Evolutionary conservation across 2,888 invertebrate species (phyloP), one percentile per base, ranked within the genome.

Genomic region (Anorthoa munda): DNA sequence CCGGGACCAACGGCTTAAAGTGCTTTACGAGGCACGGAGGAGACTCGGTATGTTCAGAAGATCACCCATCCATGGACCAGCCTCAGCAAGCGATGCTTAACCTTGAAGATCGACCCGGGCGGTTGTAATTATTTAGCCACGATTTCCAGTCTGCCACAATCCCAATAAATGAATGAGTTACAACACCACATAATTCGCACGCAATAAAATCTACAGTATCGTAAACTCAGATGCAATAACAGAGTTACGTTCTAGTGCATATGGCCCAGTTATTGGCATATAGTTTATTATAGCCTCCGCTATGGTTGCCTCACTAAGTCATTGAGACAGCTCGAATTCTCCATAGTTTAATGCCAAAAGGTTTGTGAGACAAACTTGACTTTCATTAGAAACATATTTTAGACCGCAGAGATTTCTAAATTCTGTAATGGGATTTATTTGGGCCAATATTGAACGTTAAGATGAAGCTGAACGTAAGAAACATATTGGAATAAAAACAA

Each of bases 291-390:
- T 51, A 72, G 45, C 21, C 55, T 58, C 21, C 17, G 48, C 64
- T 50, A 61, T 48, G 15, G 56, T 73, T 66, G 66, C 39, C 56
- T 59, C 56, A 48, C 63, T 72, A 58, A 67, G 64, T 70, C 83
- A 82, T 56, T 39, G 75, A 83, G 75, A 79, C 83, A 83, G 83
- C 58, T 83, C 56, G 15, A 60, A 70, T 70, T 58, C 64, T 59
- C 79, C n/a, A 53, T 51, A 74, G 74, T n/a, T 60, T 58, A 67
- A 81, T 67, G 50, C 12, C 56, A 59, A 74, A 79, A 75, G 83
- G 84, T 84, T 84, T 80, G 39, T 71, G 50, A 69, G 31, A 78
- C 73, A 48, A 82, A 56, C 67, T 75, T 65, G 51, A 55, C 70
- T 70, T 74, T 70, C 69, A 70, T 65, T 61, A 21, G 39, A 64